Evolutionary conservation across 64 coral and sea anemone species (phyloP), one percentile per base, ranked within the genome.

Genomic region (Pachyseris speciosa): DNA sequence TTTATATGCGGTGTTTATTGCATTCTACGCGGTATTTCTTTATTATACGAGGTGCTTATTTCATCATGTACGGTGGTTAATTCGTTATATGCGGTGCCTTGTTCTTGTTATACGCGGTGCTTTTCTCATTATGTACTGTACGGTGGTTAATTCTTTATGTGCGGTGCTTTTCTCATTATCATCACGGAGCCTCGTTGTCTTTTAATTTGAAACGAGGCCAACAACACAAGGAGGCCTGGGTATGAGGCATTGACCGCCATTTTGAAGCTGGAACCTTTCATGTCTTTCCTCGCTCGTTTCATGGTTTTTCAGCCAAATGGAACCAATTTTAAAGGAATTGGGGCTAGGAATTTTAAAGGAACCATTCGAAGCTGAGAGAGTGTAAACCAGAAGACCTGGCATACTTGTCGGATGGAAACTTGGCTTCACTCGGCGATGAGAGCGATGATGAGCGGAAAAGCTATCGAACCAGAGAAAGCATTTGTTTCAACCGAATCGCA

Each of bases 361-460:
- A 71, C 41, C 4, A n/a, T 83, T 91, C 52, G 24, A 91, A 60
- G 89, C 29, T 8, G 74, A 91, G 64, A 66, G 66, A 72, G 61
- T 91, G 20, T n/a, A 47, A 73, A 55, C 37, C 43, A 37, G 75
- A 83, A 37, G 27, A 50, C 79, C 47, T 72, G 27, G 25, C 29
- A 13, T 78, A 25, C 2, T 27, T 67, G 7, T 72, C 89, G 55
- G 89, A 91, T 58, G 58, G 61, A 22, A 67, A 91, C 40, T 59
- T 91, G 31, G 75, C 64, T 83, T 42, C 74, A n/a, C 44, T 91
- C 19, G 64, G 76, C 2, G 89, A 67, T 11, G 36, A 66, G 81
- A 84, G 55, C 11, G 60, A 67, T 28, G 38, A 84, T 61, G 37
- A 86, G 42, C 32, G 37, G 10, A 70, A 86, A 51, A 70, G 32